Evolutionary conservation across 35 echinoderm and acorn worm genomes (phyloP).

Genomic region (Ophioderma brevispina): DNA sequence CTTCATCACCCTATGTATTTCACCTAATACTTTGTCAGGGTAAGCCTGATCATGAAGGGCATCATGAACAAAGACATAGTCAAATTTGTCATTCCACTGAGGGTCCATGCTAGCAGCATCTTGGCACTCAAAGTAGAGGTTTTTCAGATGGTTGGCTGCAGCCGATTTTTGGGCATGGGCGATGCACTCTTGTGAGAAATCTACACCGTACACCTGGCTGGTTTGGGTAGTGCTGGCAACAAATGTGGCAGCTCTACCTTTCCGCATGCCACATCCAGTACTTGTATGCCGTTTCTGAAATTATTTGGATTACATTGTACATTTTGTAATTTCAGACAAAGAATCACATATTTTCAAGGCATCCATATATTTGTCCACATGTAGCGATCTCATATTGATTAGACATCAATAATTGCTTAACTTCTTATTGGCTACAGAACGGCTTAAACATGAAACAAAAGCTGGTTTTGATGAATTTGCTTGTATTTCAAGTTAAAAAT

Average conservation of each 20-base stretch:
- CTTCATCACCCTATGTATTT: slow-evolving; percentile 70
- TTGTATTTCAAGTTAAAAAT: too few relatives aligned
- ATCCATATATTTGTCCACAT: too few relatives aligned
- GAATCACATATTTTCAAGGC: too few relatives aligned
- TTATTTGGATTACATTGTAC: too few relatives aligned
- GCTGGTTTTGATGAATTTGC: too few relatives aligned
- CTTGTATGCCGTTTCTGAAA: slow-evolving; percentile 70
- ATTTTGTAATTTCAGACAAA: neutral
- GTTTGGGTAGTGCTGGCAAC: slow-evolving; percentile 62
- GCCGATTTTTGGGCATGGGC: slow-evolving; percentile 37
- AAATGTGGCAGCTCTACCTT: slow-evolving; percentile 18
- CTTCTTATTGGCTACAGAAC: too few relatives aligned
- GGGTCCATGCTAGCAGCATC: slow-evolving; percentile 63
- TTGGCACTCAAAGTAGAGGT: slow-evolving; percentile 32
- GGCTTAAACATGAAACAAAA: too few relatives aligned
- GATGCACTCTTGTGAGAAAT: slow-evolving; percentile 47
- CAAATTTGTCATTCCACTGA: slow-evolving; percentile 74
- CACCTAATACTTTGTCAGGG: slow-evolving; percentile 56
- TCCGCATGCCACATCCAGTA: slow-evolving; percentile 80
- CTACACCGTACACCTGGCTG: slow-evolving; percentile 61
- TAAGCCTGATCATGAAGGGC: slow-evolving; percentile 73
- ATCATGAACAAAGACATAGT: slow-evolving; percentile 65
- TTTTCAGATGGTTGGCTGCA: slow-evolving; percentile 29
- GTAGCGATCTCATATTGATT: too few relatives aligned
- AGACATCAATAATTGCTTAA: too few relatives aligned